These are phyloP conservation scores for Cantharis nigra DNA, from an alignment of 2,888 invertebrate species.

Conservation along the genomic window DNA sequence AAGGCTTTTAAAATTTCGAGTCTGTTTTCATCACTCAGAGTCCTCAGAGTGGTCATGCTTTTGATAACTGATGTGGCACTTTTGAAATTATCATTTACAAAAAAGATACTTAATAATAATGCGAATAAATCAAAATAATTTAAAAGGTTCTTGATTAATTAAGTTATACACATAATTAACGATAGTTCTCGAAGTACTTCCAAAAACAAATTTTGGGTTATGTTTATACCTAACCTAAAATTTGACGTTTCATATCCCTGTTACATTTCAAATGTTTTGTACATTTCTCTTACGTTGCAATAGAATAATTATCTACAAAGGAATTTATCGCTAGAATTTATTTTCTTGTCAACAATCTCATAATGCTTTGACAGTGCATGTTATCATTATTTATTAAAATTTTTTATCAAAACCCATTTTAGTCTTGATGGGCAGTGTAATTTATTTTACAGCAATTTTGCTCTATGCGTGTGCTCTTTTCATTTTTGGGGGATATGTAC, in stretches of 20 bases:
- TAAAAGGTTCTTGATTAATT: neutral
- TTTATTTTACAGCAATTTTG: constrained; percentile 5
- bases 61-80: neutral
- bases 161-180: neutral
- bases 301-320: neutral
- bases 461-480: constrained; percentile 14
- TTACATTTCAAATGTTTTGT: too few relatives aligned
- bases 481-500: constrained; percentile 25
- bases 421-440: neutral
- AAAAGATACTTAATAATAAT: neutral
- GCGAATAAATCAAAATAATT: neutral
- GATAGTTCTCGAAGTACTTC: neutral
- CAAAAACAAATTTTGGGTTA: neutral
- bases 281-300: too few relatives aligned
- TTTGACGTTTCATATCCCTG: neutral
- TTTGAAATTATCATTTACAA: neutral
- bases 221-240: neutral
- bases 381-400: neutral
- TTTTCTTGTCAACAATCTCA: neutral
- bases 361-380: neutral
- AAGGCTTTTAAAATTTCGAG: constrained; percentile 14
- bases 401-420: neutral
- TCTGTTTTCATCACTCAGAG: neutral
- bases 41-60: neutral
- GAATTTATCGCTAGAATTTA: neutral